Conservation (phyloP, 1,140 invertebrate species). For the Drosophila arawakana region DNA sequence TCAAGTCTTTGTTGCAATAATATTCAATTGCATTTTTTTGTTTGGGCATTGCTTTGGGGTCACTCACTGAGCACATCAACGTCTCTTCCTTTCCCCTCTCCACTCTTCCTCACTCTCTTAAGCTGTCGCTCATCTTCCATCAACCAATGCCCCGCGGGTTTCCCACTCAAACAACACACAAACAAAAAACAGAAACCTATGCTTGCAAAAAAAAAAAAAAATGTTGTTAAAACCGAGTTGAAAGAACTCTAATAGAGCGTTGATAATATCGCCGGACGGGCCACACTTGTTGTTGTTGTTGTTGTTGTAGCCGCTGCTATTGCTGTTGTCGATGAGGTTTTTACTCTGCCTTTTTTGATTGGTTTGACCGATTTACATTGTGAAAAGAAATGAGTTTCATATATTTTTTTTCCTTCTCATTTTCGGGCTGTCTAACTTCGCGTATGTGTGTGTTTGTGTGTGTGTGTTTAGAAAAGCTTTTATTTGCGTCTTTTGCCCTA, state of each 20-base stretch:
- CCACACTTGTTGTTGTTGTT: slow-evolving; percentile 46
- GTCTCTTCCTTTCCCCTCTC: not conserved
- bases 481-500: slow-evolving; percentile 67
- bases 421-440: slow-evolving; percentile 41
- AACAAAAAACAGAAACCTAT: slow-evolving; percentile 14
- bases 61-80: slow-evolving; percentile 16
- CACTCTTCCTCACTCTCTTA: not conserved
- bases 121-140: slow-evolving; percentile 15
- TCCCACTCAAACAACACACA: slow-evolving; percentile 24
- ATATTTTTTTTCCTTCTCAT: slow-evolving; percentile 31
- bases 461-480: slow-evolving; percentile 43
- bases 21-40: slow-evolving; percentile 46
- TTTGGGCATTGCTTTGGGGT: slow-evolving; percentile 46
- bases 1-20: slow-evolving; percentile 69
- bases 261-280: slow-evolving; percentile 43
- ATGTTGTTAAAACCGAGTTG: slow-evolving; percentile 36
- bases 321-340: slow-evolving; percentile 31
- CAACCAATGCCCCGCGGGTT: not conserved
- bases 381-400: slow-evolving; percentile 76
- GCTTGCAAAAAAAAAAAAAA: slow-evolving; percentile 24
- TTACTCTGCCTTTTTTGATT: slow-evolving; percentile 63
- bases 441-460: slow-evolving; percentile 1
- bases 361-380: slow-evolving; percentile 81
- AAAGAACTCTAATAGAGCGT: slow-evolving; percentile 54
- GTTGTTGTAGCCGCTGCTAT: slow-evolving; percentile 41